These are phyloP conservation scores for Eriosoma lanigerum DNA, from an alignment of 1,140 invertebrate genomes.

Conservation along the genomic window DNA sequence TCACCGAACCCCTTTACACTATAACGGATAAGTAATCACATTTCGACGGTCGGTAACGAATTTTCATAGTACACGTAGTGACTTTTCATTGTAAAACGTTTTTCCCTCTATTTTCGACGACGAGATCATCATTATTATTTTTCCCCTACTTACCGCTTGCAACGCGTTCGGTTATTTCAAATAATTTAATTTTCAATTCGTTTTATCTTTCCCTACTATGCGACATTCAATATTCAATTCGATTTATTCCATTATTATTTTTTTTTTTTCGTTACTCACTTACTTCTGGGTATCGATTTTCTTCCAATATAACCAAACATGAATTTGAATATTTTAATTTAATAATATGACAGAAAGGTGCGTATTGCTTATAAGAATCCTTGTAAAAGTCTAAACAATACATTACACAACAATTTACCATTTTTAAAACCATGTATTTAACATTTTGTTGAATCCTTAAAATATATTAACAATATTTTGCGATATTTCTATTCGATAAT, in stretches of 20 bases:
- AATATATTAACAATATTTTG: conserved; percentile 18
- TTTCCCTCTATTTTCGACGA: background rate
- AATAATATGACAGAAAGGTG: too few relatives aligned
- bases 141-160: background rate
- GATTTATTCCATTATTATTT: background rate
- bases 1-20: too few relatives aligned
- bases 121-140: background rate
- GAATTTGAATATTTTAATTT: conserved; percentile 29
- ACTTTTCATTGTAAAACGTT: background rate
- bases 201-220: background rate
- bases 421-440: background rate
- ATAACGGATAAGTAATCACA: background rate
- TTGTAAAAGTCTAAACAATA: background rate
- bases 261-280: background rate
- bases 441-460: background rate
- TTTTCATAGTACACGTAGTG: background rate
- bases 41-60: background rate
- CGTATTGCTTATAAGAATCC: background rate
- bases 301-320: background rate
- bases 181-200: conserved; percentile 9
- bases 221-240: background rate
- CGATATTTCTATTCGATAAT: conserved; percentile 17
- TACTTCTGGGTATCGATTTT: background rate
- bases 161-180: conserved; percentile 21
- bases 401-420: background rate